These are phyloP conservation scores for Bombycilla garrulus DNA, from an alignment of 2,113 vertebrate species.

Conservation along the genomic window DNA sequence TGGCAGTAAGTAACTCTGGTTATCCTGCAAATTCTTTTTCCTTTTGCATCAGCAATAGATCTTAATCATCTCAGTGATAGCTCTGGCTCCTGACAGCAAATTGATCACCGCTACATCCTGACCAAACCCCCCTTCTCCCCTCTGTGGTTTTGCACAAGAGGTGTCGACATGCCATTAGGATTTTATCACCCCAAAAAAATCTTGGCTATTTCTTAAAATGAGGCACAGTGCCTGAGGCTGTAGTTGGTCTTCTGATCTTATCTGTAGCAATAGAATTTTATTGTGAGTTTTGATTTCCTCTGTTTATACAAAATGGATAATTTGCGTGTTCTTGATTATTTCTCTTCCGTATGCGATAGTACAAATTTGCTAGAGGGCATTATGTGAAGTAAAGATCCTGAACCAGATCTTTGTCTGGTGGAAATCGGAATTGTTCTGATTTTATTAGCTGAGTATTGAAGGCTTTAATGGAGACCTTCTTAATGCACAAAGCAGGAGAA, in stretches of 20 bases:
- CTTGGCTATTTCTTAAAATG: neutral
- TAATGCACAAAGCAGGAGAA: neutral
- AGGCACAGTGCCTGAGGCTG: neutral
- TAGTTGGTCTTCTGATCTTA: neutral
- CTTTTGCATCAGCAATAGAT: neutral
- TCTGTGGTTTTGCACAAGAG: neutral
- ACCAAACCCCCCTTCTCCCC: neutral
- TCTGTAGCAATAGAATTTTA: neutral
- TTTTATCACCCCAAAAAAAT: neutral
- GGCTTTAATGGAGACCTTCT: neutral
- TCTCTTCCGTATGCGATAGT: neutral
- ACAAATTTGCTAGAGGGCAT: constrained; percentile 15
- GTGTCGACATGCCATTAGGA: neutral
- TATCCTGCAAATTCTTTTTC: neutral
- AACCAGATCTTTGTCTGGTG: neutral
- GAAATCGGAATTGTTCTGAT: constrained; percentile 8
- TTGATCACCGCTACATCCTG: neutral
- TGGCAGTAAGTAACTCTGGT: neutral
- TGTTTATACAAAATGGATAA: neutral
- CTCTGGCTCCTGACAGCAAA: neutral
- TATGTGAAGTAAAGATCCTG: neutral
- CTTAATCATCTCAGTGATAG: neutral
- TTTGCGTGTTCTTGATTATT: neutral
- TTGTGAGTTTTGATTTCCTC: neutral
- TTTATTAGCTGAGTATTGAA: neutral